phyloP scores from a whole-genome alignment of 2,888 invertebrate species.

The Morpho achilles region DNA sequence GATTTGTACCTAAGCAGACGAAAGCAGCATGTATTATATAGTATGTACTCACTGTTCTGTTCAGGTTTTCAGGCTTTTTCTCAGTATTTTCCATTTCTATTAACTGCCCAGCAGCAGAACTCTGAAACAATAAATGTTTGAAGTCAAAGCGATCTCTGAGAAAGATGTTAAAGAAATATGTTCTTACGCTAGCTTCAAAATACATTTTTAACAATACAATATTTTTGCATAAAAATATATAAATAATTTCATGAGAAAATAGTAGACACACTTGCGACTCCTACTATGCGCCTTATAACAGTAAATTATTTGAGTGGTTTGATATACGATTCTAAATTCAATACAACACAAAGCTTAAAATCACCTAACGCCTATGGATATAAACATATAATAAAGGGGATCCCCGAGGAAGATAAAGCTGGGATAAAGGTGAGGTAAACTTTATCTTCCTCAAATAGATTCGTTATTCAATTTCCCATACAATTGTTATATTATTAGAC shows the following conservation, averaged over 20 bases:
- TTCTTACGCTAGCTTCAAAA: neutral
- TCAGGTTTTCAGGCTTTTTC: conserved; percentile 29
- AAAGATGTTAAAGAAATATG: neutral
- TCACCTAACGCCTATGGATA: no score
- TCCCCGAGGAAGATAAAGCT: no score
- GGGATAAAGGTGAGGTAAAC: no score
- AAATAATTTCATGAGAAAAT: neutral
- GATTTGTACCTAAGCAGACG: neutral
- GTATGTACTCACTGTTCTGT: conserved; percentile 35
- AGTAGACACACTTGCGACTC: no score
- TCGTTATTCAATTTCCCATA: no score
- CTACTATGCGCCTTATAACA: no score
- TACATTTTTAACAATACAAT: neutral
- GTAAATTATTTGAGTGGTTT: no score
- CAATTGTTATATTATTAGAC: no score
- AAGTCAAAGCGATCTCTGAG: neutral
- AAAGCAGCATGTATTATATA: neutral
- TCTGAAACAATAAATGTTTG: conserved; percentile 24
- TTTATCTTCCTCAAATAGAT: no score
- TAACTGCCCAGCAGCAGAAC: neutral
- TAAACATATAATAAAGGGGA: no score
- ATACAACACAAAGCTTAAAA: no score
- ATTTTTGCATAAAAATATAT: neutral
- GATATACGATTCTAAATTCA: no score
- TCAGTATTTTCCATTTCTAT: conserved; percentile 24